Evolutionary conservation across 2,113 vertebrate species (phyloP), one percentile per base, ranked within the genome.

Genomic region (Podilymbus podiceps): DNA sequence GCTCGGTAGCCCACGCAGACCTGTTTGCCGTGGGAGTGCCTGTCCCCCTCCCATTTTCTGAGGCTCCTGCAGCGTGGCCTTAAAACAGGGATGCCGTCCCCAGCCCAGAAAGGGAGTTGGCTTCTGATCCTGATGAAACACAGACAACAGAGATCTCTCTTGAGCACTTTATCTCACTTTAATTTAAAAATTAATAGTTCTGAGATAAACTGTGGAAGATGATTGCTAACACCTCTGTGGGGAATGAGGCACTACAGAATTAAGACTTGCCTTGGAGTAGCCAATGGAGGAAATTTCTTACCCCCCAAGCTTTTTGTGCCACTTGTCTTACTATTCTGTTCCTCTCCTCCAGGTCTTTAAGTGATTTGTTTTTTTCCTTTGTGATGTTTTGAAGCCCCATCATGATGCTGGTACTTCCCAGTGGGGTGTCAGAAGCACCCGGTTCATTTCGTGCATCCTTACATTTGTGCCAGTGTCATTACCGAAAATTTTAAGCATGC

Each of bases 21-120:
- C 31, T 71, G 31, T 35, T 83, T 76, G 50, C 50, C n/a, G 2
- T 18, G 21, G 24, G 52, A 81, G 25, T 0, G 0, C 35, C 56
- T 52, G 12, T 20, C 33, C 5, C 42, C 28, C 23, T 71, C 15
- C 7, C 30, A 12, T 38, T 75, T 11, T 15, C 18, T 0, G 0
- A 15, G 9, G 12, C 12, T 89, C 25, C 89, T 63, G 42, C 20
- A 58, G n/a, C 20, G 22, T 38, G 42, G 6, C 27, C 33, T 78
- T 58, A 20, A 46, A 68, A 42, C 16, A 44, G 21, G 10, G n/a
- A 59, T 83, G 13, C 31, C 40, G 15, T 47, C 15, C 25, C 25
- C 64, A 71, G 8, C 15, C 47, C 69, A 71, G 50, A n/a, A 62
- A 74, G 27, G 14, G 31, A 35, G 21, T 22, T 0, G 0, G 33